Evolutionary conservation across 2,113 vertebrate species (phyloP).

Genomic region (Acanthochromis polyacanthus): DNA sequence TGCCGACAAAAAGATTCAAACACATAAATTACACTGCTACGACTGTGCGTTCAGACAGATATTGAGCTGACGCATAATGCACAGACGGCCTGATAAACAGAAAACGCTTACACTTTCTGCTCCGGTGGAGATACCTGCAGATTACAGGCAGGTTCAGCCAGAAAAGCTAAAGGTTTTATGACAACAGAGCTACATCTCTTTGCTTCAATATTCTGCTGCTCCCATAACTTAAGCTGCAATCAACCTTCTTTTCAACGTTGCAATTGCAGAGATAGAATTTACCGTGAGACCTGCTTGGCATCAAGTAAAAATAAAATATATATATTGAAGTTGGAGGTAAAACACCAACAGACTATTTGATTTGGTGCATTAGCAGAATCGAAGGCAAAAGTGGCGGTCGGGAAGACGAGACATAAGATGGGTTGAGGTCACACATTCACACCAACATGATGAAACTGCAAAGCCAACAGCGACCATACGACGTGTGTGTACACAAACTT

Average conservation of each 20-base stretch:
- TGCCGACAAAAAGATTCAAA: neutral
- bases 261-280: neutral
- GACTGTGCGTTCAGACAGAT: neutral
- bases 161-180: neutral
- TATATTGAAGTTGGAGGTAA: neutral
- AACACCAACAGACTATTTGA: neutral
- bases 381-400: slow-evolving; percentile 46
- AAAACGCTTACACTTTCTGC: neutral
- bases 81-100: neutral
- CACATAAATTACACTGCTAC: neutral
- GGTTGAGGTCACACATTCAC: slow-evolving; percentile 19
- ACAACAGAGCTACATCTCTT: neutral
- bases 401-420: slow-evolving; percentile 6
- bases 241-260: neutral
- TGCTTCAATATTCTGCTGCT: neutral
- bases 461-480: slow-evolving; percentile 11
- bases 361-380: neutral
- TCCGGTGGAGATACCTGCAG: neutral
- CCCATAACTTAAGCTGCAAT: neutral
- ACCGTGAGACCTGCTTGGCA: neutral
- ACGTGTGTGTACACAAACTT: slow-evolving; percentile 46
- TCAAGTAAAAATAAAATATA: neutral
- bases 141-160: neutral
- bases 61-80: neutral
- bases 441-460: neutral